phyloP scores from a whole-genome alignment of 2,797 vertebrate species.

The Epinephelus malabaricus region DNA sequence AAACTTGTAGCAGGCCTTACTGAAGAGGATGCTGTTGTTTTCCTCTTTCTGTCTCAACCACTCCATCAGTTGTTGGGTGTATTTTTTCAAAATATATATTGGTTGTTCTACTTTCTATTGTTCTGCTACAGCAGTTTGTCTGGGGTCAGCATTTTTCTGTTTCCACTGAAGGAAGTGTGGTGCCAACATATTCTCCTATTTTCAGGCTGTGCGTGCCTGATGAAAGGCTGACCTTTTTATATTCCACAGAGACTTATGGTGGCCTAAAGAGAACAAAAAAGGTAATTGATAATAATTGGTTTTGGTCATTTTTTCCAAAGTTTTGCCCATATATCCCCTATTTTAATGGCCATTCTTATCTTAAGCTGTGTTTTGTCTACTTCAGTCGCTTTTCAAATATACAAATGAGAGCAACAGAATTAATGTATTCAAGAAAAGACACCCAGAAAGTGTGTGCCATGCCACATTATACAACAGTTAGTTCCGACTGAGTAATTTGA shows the following conservation, averaged over 20 bases:
- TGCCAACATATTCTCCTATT: constrained; percentile 3
- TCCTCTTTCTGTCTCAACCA: constrained; percentile 11
- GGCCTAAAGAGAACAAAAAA: not conserved
- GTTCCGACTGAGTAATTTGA: too few species aligned
- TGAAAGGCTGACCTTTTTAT: not conserved
- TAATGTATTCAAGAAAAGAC: not conserved
- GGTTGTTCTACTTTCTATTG: not conserved
- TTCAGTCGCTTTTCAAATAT: not conserved
- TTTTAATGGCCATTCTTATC: not conserved
- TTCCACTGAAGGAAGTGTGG: not conserved
- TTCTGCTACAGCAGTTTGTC: constrained; percentile 6
- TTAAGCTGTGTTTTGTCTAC: not conserved
- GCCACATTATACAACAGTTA: too few species aligned
- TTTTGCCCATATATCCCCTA: not conserved
- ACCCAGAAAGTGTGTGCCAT: not conserved
- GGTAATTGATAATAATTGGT: not conserved
- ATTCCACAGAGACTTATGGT: not conserved
- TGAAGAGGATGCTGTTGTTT: constrained; percentile 12
- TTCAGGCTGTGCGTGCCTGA: not conserved
- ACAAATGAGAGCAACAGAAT: not conserved
- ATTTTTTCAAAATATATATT: not conserved
- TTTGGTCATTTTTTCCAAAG: not conserved
- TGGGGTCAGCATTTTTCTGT: constrained; percentile 5
- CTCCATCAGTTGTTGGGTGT: constrained; percentile 3
- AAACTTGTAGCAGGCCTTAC: constrained; percentile 8